These are phyloP conservation scores for Gobiocypris rarus DNA, from an alignment of 2,113 vertebrate genomes.

Conservation along the genomic window DNA sequence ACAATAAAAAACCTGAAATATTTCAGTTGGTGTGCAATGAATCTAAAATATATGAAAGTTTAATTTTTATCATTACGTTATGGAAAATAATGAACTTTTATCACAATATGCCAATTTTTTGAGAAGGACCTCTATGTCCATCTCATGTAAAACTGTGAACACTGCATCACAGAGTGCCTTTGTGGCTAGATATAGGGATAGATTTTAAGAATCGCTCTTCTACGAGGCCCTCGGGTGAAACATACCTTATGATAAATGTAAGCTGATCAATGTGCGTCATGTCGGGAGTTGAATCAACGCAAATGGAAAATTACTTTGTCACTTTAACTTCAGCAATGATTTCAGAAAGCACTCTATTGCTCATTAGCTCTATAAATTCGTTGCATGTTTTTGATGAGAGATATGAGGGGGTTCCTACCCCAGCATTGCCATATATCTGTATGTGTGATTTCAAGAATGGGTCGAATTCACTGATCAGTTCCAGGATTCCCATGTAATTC, in stretches of 20 bases:
- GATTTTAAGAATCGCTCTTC: background rate
- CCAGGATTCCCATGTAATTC: conserved; percentile 36
- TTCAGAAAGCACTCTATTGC: conserved; percentile 4
- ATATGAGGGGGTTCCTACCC: conserved; percentile 4
- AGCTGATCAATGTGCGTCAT: background rate
- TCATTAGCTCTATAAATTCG: background rate
- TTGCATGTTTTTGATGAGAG: background rate
- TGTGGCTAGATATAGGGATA: background rate
- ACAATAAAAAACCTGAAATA: too few relatives aligned
- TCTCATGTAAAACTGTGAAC: background rate
- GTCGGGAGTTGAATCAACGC: background rate
- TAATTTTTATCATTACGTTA: too few relatives aligned
- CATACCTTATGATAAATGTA: background rate
- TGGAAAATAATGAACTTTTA: too few relatives aligned
- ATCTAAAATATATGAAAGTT: too few relatives aligned
- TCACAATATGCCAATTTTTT: too few relatives aligned
- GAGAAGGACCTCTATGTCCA: too few relatives aligned
- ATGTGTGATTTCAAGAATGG: conserved; percentile 35
- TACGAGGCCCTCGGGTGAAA: background rate
- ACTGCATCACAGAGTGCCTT: conserved; percentile 1
- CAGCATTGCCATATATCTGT: background rate
- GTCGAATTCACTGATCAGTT: conserved; percentile 33
- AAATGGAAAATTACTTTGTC: background rate
- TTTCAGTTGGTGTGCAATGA: too few relatives aligned
- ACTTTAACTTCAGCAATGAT: background rate